Base-by-base conservation (phyloP, 2,113 vertebrate genomes). In the Ailuropoda melanoleuca region DNA sequence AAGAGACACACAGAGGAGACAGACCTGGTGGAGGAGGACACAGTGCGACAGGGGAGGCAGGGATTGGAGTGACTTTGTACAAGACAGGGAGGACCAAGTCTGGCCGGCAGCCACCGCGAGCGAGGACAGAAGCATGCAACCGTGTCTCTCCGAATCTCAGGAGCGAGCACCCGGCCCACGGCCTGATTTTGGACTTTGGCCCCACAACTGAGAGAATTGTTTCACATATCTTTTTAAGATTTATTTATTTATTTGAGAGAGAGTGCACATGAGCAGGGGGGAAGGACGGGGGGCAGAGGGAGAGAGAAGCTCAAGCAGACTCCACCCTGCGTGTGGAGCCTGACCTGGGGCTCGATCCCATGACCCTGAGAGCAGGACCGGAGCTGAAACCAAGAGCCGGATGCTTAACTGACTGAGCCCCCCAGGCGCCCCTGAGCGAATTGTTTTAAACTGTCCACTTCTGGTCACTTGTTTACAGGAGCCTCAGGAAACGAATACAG, bases 1-100 rank as follows among this genome's bases (percentile, higher is more conserved):
- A 64, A 46, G 88, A 74, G 85, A 84, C 91, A 78, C 48, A 21
- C 31, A 55, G 12, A 95, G 89, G 66, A 77, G 88, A 74, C 37
- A 37, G 80, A 56, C 74, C 14, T n/a, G 14, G 64, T 8, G 1
- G 81, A 58, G 48, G 75, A 46, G 18, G 90, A 23, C 12, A 55
- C 55, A 29, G 3, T 18, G 46, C 29, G 74, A n/a, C 5, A 64
- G 64, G 5, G 10, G 83, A 62, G 56, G 56, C 55, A 48, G 90
- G 62, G 77, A 21, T 3, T 23, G 60, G n/a, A 21, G 92, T 9
- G 89, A 43, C 10, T 8, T 4, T 13, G 56, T n/a, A 19, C 15
- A 13, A 23, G 48, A 37, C 29, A 1, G 13, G 6, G 70, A 11
- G 15, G 4, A 9, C n/a, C 8, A 3, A 8, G 31, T 6, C 29